A percentile compares a stretch with the other conserved stretches of the same genome.
Conservation (phyloP, 2,797 vertebrate species). For the Gambelia wislizenii region DNA sequence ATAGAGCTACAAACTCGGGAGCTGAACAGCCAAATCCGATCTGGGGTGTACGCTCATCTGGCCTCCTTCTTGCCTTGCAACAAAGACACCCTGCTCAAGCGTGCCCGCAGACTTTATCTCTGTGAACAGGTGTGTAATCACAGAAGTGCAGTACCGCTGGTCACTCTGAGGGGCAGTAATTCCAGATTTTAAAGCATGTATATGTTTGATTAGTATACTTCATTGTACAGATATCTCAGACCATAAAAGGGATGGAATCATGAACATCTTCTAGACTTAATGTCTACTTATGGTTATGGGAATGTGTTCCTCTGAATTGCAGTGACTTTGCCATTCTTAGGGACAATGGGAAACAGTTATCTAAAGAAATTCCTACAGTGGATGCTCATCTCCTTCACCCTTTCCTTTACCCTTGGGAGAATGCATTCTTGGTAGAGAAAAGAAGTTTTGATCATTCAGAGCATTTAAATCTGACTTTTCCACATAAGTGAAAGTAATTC, state of each 20-base stretch:
- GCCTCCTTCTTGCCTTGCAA: constrained; percentile 92
- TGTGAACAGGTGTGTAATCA: constrained; percentile 77
- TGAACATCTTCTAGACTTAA: background rate
- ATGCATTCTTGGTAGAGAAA: background rate
- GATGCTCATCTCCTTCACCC: no score
- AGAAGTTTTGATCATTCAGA: background rate
- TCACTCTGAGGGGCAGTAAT: background rate
- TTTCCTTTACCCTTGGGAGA: background rate
- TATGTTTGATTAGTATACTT: no score
- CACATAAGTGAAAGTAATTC: background rate
- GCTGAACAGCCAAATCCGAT: constrained; percentile 84
- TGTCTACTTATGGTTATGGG: no score
- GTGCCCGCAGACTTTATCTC: constrained; percentile 87
- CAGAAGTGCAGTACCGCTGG: background rate
- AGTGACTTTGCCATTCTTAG: background rate
- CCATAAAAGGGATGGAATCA: no score
- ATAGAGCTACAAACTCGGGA: constrained; percentile 90
- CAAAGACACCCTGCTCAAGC: constrained; percentile 89
- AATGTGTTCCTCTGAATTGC: background rate
- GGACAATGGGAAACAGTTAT: background rate
- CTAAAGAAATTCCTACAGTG: no score
- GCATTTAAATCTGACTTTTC: background rate
- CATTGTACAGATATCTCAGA: background rate
- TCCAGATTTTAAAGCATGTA: no score
- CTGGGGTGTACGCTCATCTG: constrained; percentile 89